Conservation (phyloP, 35 echinoderm and acorn worm species). For the Patiria miniata region DNA sequence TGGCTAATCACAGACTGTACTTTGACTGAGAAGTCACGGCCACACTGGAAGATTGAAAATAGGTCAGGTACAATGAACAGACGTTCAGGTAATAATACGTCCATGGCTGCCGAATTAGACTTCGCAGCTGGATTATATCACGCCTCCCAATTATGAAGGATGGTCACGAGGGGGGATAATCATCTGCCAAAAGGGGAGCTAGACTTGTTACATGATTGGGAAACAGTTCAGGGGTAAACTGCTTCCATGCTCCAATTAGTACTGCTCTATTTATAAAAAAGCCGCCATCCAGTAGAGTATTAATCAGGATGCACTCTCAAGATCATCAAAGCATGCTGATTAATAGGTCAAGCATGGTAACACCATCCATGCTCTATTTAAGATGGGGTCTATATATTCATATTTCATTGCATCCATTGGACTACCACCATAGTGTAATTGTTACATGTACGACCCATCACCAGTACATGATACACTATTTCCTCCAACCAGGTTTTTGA, state of each 20-base stretch:
- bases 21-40: slow-evolving; percentile 17
- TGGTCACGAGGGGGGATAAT: background rate
- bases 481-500: no score
- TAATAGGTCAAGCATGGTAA: background rate
- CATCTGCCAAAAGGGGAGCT: background rate
- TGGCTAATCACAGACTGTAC: slow-evolving; percentile 21
- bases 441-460: no score
- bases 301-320: background rate
- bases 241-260: background rate
- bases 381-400: background rate
- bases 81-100: background rate
- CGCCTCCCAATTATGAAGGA: background rate
- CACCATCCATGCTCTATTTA: background rate
- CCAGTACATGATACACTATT: no score
- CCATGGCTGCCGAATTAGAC: background rate
- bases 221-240: slow-evolving; percentile 3
- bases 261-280: background rate
- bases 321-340: background rate
- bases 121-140: slow-evolving; percentile 13
- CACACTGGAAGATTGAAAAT: background rate
- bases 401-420: background rate
- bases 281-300: background rate
- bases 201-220: background rate
- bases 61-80: slow-evolving; percentile 5
- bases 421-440: no score